These are phyloP conservation scores for Notothenia rossii DNA, from an alignment of 2,113 vertebrate species.

Conservation along the genomic window DNA sequence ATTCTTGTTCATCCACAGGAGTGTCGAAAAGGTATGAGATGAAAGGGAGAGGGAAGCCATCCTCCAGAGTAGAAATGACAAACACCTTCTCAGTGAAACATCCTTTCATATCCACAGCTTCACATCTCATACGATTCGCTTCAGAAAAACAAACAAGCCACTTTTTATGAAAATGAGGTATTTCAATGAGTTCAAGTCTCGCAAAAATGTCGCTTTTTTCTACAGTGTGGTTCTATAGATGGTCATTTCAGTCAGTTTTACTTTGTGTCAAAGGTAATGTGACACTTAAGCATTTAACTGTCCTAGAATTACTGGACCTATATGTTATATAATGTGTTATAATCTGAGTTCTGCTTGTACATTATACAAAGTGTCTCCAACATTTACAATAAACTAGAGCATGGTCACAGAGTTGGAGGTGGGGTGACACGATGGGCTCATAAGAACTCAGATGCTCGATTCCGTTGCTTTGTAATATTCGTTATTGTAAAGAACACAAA, in stretches of 20 bases:
- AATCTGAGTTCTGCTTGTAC: too few relatives aligned
- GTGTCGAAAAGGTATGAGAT: slow-evolving; percentile 58
- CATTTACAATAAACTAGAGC: too few relatives aligned
- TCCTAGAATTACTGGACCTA: too few relatives aligned
- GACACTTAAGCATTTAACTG: too few relatives aligned
- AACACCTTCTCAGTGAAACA: slow-evolving; percentile 39
- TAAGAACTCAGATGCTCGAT: too few relatives aligned
- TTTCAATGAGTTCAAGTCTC: not conserved
- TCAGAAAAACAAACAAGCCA: slow-evolving; percentile 37
- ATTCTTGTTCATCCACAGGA: slow-evolving; percentile 42
- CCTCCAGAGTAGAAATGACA: slow-evolving; percentile 47
- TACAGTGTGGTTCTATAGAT: not conserved
- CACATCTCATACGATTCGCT: slow-evolving; percentile 29
- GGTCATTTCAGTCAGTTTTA: not conserved
- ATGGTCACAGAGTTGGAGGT: too few relatives aligned
- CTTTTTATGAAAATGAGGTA: not conserved
- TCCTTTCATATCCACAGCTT: slow-evolving; percentile 26
- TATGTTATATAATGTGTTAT: too few relatives aligned
- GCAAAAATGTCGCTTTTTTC: not conserved
- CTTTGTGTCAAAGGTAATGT: not conserved
- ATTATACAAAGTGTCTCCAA: too few relatives aligned
- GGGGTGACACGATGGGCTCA: too few relatives aligned
- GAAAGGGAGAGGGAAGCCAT: slow-evolving; percentile 53
- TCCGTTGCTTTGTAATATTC: too few relatives aligned
- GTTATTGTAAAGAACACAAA: too few relatives aligned